Conservation (phyloP, 2,888 invertebrate genomes). For the Empis livida region DNA sequence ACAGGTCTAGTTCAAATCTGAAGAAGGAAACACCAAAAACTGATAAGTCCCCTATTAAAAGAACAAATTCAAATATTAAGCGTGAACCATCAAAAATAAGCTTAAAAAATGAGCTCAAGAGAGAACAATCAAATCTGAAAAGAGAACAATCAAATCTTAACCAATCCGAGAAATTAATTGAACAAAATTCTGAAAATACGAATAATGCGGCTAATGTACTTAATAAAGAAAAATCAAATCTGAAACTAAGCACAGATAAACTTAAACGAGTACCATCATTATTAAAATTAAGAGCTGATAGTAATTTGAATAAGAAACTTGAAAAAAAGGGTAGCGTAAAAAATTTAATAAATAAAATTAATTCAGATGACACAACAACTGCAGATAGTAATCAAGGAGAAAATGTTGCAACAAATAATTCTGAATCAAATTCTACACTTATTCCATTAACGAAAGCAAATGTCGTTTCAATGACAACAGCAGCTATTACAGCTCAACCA, state of each 20-base stretch:
- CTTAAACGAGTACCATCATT: constrained; percentile 24
- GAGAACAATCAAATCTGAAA: constrained; percentile 8
- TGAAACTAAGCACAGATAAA: constrained; percentile 5
- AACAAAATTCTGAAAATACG: no score
- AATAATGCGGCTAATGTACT: no score
- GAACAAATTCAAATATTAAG: constrained; percentile 8
- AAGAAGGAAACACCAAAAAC: constrained; percentile 16
- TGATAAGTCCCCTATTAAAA: constrained; percentile 8
- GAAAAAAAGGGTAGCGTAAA: constrained; percentile 16
- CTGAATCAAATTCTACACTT: constrained; percentile 13
- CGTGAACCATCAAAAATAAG: constrained; percentile 1
- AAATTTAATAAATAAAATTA: constrained; percentile 4
- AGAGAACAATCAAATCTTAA: constrained; percentile 5
- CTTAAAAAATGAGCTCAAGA: constrained; percentile 8
- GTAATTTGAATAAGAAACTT: constrained; percentile 23
- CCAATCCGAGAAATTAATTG: no score
- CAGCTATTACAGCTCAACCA: constrained; percentile 44
- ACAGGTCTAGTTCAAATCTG: constrained; percentile 11
- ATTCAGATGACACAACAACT: constrained; percentile 1
- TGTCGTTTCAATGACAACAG: constrained; percentile 45
- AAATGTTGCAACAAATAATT: not conserved
- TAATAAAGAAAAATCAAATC: constrained; percentile 1
- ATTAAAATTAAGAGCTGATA: constrained; percentile 27
- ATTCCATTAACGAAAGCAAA: constrained; percentile 18
- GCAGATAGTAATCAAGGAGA: not conserved